Conservation (phyloP, 2,797 vertebrate genomes). For the Valencia hispanica region DNA sequence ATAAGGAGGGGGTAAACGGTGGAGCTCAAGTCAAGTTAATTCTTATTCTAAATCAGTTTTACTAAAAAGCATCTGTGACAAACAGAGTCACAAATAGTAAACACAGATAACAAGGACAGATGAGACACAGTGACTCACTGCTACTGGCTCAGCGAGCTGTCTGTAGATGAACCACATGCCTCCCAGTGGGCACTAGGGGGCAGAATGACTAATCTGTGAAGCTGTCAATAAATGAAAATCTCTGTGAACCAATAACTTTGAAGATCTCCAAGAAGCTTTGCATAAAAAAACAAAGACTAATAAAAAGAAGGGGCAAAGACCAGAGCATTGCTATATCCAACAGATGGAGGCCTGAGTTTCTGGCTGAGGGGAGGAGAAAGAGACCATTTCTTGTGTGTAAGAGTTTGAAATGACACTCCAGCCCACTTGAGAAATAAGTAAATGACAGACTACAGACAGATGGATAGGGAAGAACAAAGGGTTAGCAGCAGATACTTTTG, state of each 20-base stretch:
- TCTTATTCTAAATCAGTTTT: constrained; percentile 58
- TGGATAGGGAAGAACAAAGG: constrained; percentile 59
- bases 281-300: constrained; percentile 17
- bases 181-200: constrained; percentile 48
- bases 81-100: constrained; percentile 46
- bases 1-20: constrained; percentile 46
- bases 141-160: constrained; percentile 33
- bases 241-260: constrained; percentile 34
- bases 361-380: constrained; percentile 23
- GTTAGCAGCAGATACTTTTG: constrained; percentile 38
- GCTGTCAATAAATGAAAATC: constrained; percentile 48
- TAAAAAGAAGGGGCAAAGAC: constrained; percentile 31
- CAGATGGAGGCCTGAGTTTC: constrained; percentile 34
- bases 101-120: constrained; percentile 49
- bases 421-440: constrained; percentile 60
- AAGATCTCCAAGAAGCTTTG: constrained; percentile 19
- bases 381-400: neutral
- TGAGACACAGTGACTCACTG: constrained; percentile 33
- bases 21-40: constrained; percentile 42
- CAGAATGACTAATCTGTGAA: constrained; percentile 49
- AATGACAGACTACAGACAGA: constrained; percentile 67
- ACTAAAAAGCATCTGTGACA: constrained; percentile 44
- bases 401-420: constrained; percentile 44
- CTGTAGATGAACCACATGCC: constrained; percentile 35
- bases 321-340: constrained; percentile 33